Conservation (phyloP, 2,888 invertebrate species). For the Macrosoma leucophasiata region DNA sequence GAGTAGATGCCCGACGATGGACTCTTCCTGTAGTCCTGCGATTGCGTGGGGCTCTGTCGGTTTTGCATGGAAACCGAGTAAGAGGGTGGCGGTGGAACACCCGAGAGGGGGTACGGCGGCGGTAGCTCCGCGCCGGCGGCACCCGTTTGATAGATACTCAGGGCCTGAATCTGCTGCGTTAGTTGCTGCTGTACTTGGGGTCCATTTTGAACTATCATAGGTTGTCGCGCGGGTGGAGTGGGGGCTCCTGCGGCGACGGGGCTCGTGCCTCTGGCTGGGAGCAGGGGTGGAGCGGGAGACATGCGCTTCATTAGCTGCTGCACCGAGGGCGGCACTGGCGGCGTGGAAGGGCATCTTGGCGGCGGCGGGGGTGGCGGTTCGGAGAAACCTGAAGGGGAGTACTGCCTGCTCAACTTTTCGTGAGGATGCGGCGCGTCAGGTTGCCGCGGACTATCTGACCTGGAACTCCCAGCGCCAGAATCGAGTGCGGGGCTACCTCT, state of each 20-base stretch:
- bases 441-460: slow-evolving; percentile 91
- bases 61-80: slow-evolving; percentile 91
- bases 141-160: slow-evolving; percentile 83
- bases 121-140: slow-evolving; percentile 79
- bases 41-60: slow-evolving; percentile 89
- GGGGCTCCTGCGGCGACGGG: slow-evolving; percentile 82
- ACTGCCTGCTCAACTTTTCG: slow-evolving; percentile 79
- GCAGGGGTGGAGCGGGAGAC: slow-evolving; percentile 78
- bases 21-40: slow-evolving; percentile 88
- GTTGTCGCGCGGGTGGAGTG: slow-evolving; percentile 77
- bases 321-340: slow-evolving; percentile 79
- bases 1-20: slow-evolving; percentile 92
- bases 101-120: slow-evolving; percentile 79
- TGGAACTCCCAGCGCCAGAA: slow-evolving; percentile 90
- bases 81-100: slow-evolving; percentile 85
- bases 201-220: slow-evolving; percentile 88
- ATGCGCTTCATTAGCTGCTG: slow-evolving; percentile 77
- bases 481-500: slow-evolving; percentile 91
- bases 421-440: slow-evolving; percentile 78
- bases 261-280: slow-evolving; percentile 82
- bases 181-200: slow-evolving; percentile 90
- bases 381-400: slow-evolving; percentile 79
- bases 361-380: slow-evolving; percentile 86
- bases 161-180: slow-evolving; percentile 90
- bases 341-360: slow-evolving; percentile 81